Base-by-base conservation (phyloP, 2,888 invertebrate genomes). In the Schrankia costaestrigalis region DNA sequence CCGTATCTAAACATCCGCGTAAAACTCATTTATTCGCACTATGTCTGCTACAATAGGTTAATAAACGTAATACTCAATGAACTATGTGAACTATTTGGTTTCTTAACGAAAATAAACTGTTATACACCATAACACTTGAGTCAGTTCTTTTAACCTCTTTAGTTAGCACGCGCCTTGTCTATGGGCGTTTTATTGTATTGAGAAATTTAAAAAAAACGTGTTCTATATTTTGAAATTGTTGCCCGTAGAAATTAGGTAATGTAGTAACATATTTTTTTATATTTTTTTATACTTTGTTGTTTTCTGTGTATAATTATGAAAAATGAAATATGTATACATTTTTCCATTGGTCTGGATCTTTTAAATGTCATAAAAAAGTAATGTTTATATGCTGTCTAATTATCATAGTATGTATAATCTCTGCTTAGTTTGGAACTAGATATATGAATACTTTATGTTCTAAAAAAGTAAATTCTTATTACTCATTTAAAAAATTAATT, bases 81-180 rank as follows among this genome's bases (percentile, higher is more conserved):
- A 69, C 63, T 63, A 67, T 67, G 56, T 51, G 41, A 40, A 67
- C 71, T 65, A 68, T 71, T 71, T 60, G 63, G 58, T 70, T 74
- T 73, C 57, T 52, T 61, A 66, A 66, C 73, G 63, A 78, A 84
- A 82, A 84, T 83, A 85, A 81, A 81, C 72, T 64, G 68, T 65
- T 67, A 49, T 73, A 71, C 82, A 81, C 81, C 78, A 82, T 72
- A 66, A 70, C 63, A 61, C 65, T 70, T 71, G 63, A 63, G 62
- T 60, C 76, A 79, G 82, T 77, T 60, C 66, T 60, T 53, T 56
- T 25, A 38, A 17, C 33, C 29, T 30, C 33, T 39, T 26, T 39
- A 28, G 33, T 30, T 8, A 30, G 26, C 63, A 61, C 62, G 63
- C 64, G 55, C 71, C 57, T 56, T 69, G 71, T 54, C 61, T 62